Percentiles rank a stretch among this genome's conserved stretches.
Conservation (phyloP, 2,113 vertebrate species). For the Ceratotherium simum region DNA sequence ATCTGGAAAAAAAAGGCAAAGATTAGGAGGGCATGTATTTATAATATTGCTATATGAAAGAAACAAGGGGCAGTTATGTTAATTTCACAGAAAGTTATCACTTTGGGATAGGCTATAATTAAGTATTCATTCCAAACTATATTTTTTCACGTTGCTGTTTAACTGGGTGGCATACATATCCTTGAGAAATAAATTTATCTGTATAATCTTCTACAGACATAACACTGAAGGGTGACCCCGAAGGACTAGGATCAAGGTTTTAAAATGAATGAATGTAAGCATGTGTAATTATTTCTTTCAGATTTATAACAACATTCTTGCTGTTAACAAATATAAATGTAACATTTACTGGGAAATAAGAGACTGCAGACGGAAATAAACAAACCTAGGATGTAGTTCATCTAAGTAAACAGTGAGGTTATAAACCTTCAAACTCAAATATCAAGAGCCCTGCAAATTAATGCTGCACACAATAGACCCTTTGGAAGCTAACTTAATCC, state of each 20-base stretch:
- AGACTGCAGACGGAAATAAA: slow-evolving; percentile 93
- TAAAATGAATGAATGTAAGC: slow-evolving; percentile 74
- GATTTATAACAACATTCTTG: slow-evolving; percentile 80
- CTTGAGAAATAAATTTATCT: slow-evolving; percentile 52
- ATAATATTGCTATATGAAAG: slow-evolving; percentile 10
- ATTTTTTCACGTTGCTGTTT: slow-evolving; percentile 15
- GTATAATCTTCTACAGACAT: not conserved
- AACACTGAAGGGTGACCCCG: slow-evolving; percentile 65
- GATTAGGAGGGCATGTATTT: slow-evolving; percentile 15
- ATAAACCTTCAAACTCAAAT: slow-evolving; percentile 94
- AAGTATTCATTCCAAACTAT: slow-evolving; percentile 58
- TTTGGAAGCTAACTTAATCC: slow-evolving; percentile 97
- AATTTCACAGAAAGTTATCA: slow-evolving; percentile 40
- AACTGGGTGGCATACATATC: slow-evolving; percentile 53
- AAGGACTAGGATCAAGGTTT: not conserved
- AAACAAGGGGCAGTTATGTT: slow-evolving; percentile 7
- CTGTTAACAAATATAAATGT: slow-evolving; percentile 89
- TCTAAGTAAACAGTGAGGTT: slow-evolving; percentile 94
- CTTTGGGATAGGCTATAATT: slow-evolving; percentile 39
- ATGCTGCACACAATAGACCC: slow-evolving; percentile 93
- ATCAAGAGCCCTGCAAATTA: slow-evolving; percentile 94
- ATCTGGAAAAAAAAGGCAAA: not conserved
- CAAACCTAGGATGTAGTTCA: slow-evolving; percentile 92
- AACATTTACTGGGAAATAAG: slow-evolving; percentile 88
- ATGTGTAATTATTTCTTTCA: slow-evolving; percentile 82